Conservation (phyloP, 2,113 vertebrate species). For the Barnardius zonarius region DNA sequence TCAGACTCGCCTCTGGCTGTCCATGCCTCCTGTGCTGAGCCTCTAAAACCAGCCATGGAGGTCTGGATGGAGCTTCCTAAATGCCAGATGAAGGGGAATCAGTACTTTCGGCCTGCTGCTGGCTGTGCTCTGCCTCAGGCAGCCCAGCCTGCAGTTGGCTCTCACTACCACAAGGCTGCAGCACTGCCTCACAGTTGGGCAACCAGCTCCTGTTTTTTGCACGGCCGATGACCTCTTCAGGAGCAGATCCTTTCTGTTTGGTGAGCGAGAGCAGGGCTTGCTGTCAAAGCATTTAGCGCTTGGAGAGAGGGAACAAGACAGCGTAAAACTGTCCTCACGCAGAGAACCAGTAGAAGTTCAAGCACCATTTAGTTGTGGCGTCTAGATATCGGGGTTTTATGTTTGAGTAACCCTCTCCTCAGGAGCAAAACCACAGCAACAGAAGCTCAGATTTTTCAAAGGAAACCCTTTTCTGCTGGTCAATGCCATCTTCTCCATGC, state of each 20-base stretch:
- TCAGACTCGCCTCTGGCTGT: accelerated
- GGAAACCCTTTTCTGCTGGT: not conserved
- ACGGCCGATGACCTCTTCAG: accelerated
- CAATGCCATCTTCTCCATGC: not conserved
- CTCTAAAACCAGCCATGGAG: not conserved
- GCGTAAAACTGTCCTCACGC: accelerated
- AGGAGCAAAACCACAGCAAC: accelerated
- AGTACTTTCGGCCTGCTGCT: not conserved
- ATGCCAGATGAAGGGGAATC: not conserved
- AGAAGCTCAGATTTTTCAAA: not conserved
- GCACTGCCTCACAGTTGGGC: not conserved
- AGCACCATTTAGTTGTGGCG: accelerated
- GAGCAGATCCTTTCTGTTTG: not conserved
- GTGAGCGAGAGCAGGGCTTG: not conserved
- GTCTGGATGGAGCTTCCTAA: not conserved
- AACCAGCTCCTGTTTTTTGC: not conserved
- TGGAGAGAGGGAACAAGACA: not conserved
- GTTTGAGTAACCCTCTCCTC: accelerated
- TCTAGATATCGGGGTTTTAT: accelerated
- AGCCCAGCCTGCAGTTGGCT: not conserved
- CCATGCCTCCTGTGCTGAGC: not conserved
- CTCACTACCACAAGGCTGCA: not conserved
- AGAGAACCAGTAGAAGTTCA: not conserved
- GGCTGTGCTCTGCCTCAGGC: not conserved
- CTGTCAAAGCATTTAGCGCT: not conserved